phyloP scores from a whole-genome alignment of 2,888 invertebrate genomes.

The Dryobotodes eremita region DNA sequence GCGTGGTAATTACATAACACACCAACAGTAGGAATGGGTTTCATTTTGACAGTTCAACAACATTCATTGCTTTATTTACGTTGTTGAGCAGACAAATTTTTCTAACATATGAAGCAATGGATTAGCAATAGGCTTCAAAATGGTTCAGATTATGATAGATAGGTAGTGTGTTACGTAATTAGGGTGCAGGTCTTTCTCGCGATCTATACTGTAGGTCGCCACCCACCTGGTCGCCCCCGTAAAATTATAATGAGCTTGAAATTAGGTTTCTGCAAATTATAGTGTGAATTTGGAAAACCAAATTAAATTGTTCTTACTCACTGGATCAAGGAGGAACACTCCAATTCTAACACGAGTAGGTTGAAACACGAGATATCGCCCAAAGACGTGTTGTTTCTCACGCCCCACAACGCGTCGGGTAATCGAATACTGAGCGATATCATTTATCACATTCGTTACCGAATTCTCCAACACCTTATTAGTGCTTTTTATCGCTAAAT shows the following conservation, averaged over 20 bases:
- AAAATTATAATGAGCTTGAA: not conserved
- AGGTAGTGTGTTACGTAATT: no score
- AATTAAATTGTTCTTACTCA: not conserved
- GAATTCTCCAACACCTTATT: slow-evolving; percentile 76
- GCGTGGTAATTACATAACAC: no score
- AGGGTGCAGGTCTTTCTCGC: no score
- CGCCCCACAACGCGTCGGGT: slow-evolving; percentile 74
- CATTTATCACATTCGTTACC: slow-evolving; percentile 84
- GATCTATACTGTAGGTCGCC: not conserved
- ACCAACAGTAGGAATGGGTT: no score
- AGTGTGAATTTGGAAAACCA: not conserved
- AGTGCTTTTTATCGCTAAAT: slow-evolving; percentile 74
- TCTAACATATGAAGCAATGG: no score
- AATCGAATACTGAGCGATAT: slow-evolving; percentile 80
- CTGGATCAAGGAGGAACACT: slow-evolving; percentile 36
- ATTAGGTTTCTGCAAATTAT: not conserved
- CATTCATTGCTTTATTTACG: no score
- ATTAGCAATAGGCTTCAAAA: no score
- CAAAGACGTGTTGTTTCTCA: slow-evolving; percentile 81
- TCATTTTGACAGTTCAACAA: no score
- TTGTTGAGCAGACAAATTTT: no score
- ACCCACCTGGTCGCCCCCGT: not conserved
- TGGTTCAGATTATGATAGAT: no score
- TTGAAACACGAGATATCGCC: slow-evolving; percentile 79
- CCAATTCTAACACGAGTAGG: slow-evolving; percentile 70